Conservation (phyloP, 2,113 vertebrate genomes). For the Lucifuga dentata region DNA sequence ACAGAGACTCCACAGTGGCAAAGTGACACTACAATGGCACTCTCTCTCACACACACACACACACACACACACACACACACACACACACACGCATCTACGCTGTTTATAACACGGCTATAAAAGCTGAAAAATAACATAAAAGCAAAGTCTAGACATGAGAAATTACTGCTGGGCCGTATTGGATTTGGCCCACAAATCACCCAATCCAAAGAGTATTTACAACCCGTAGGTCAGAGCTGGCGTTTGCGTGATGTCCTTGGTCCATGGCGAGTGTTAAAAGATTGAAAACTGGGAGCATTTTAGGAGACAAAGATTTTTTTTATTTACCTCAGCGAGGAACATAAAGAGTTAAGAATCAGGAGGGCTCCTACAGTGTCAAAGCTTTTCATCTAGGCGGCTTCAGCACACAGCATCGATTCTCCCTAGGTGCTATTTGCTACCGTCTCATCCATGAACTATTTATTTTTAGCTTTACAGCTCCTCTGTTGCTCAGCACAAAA, state of each 20-base stretch:
- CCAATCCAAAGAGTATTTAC: conserved; percentile 18
- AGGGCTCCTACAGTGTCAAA: conserved; percentile 22
- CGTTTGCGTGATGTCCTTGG: conserved; percentile 11
- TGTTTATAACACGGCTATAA: conserved; percentile 25
- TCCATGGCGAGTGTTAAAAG: not conserved
- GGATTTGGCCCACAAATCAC: not conserved
- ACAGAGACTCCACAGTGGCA: conserved; percentile 13
- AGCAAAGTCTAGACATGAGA: not conserved
- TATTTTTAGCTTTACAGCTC: conserved; percentile 77
- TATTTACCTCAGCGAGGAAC: conserved; percentile 15
- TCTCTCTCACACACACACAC: too few relatives aligned
- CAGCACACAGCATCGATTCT: conserved; percentile 71
- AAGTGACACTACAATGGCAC: conserved; percentile 20
- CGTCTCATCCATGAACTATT: conserved; percentile 64
- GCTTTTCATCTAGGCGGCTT: conserved; percentile 58
- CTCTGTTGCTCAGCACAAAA: conserved; percentile 55
- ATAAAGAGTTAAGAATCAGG: conserved; percentile 52
- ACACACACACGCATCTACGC: not conserved
- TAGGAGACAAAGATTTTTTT: conserved; percentile 1
- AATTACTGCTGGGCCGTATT: conserved; percentile 6
- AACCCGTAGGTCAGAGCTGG: not conserved
- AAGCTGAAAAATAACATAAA: conserved; percentile 8
- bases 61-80: conserved; percentile 10
- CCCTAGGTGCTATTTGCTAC: conserved; percentile 59
- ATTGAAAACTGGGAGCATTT: not conserved